Evolutionary conservation across 1,140 invertebrate species (phyloP).

Genomic region (Micrasema longulum): DNA sequence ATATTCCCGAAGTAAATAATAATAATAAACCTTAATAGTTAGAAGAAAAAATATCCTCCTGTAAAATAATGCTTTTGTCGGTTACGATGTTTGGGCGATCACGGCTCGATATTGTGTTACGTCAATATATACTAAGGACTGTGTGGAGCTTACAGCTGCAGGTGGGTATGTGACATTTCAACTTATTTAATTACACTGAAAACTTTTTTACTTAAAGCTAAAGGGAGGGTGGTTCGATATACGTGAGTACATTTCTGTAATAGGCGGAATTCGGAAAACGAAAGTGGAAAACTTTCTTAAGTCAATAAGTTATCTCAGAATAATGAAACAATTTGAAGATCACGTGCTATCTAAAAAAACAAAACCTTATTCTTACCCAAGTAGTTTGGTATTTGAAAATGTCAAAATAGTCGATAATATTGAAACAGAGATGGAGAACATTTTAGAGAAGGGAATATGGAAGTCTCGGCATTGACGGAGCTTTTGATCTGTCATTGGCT

Average conservation of each 20-base stretch:
- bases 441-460: too few relatives aligned
- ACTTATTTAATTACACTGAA: constrained; percentile 48
- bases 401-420: too few relatives aligned
- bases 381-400: neutral
- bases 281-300: constrained; percentile 23
- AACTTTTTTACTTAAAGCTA: constrained; percentile 37
- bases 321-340: constrained; percentile 19
- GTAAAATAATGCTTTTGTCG: too few relatives aligned
- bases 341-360: constrained; percentile 5
- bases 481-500: too few relatives aligned
- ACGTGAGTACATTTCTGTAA: constrained; percentile 17
- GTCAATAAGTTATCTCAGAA: constrained; percentile 23
- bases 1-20: too few relatives aligned
- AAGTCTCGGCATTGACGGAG: too few relatives aligned
- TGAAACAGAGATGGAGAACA: too few relatives aligned
- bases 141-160: neutral
- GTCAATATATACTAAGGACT: too few relatives aligned
- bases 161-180: constrained; percentile 45
- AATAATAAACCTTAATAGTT: too few relatives aligned
- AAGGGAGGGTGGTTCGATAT: constrained; percentile 24
- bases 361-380: neutral
- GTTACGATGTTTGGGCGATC: too few relatives aligned
- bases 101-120: too few relatives aligned
- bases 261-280: neutral
- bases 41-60: too few relatives aligned